A percentile compares a stretch with the other conserved stretches of the same genome.
Evolutionary conservation across 2,113 vertebrate genomes (phyloP).

Genomic region (Perca fluviatilis): DNA sequence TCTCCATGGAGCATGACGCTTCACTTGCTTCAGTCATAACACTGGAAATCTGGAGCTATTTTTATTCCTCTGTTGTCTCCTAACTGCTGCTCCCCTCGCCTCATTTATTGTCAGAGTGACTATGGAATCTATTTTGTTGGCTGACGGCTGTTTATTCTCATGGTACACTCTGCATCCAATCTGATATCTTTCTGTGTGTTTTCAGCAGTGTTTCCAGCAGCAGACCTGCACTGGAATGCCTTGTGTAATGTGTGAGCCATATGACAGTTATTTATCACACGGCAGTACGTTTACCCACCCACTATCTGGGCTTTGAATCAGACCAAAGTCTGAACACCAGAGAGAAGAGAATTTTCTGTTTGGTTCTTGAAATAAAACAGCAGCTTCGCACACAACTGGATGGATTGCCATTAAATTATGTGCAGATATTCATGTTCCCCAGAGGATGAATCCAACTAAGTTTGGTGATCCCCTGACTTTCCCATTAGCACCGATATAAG

Average conservation of each 20-base stretch:
- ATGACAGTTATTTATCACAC: constrained; percentile 71
- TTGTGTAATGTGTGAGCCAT: constrained; percentile 71
- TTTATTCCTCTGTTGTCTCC: constrained; percentile 33
- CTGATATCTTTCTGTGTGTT: constrained; percentile 61
- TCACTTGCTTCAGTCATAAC: constrained; percentile 63
- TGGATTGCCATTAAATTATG: background rate
- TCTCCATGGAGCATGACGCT: constrained; percentile 2
- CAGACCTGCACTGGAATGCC: constrained; percentile 51
- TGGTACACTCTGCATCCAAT: constrained; percentile 40
- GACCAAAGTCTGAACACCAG: constrained; percentile 40
- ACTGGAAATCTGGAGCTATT: constrained; percentile 36
- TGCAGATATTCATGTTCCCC: background rate
- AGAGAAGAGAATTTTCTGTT: constrained; percentile 29
- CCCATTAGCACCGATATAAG: background rate
- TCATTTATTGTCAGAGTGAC: constrained; percentile 51
- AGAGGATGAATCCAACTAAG: background rate
- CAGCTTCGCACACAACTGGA: constrained; percentile 17
- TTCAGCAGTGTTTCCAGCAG: constrained; percentile 20
- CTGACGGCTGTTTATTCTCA: constrained; percentile 38
- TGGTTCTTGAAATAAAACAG: constrained; percentile 46
- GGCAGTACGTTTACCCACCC: constrained; percentile 26
- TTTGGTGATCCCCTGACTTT: background rate
- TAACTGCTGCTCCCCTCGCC: constrained; percentile 40
- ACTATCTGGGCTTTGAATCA: constrained; percentile 66
- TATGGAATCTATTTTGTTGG: constrained; percentile 51